These are phyloP conservation scores for Ctenomys sociabilis DNA, from an alignment of 2,113 vertebrate species.

Conservation along the genomic window DNA sequence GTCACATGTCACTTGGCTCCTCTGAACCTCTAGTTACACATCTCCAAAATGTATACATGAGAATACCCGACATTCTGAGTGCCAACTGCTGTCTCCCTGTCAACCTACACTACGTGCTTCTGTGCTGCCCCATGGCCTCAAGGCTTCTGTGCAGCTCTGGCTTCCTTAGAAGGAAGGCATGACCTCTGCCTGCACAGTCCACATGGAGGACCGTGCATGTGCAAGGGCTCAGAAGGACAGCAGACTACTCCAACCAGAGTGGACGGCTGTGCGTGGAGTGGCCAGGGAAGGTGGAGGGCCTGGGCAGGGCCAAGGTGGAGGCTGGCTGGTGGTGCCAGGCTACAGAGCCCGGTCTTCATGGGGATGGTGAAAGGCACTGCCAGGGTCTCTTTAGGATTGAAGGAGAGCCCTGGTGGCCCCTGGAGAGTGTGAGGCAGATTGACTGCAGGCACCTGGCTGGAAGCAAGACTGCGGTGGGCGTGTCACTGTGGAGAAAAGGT, in stretches of 20 bases:
- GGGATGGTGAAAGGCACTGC: neutral
- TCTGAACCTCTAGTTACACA: neutral
- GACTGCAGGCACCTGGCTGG: neutral
- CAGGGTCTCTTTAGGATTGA: neutral
- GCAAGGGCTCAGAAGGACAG: neutral
- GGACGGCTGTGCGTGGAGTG: neutral
- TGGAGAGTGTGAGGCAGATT: neutral
- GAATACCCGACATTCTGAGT: neutral
- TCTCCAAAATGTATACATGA: neutral
- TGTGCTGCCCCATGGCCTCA: fast-evolving
- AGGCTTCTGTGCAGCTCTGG: neutral
- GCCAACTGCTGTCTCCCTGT: neutral
- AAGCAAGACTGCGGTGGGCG: neutral
- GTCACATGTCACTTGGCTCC: neutral
- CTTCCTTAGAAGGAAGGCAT: neutral
- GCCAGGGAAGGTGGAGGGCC: neutral
- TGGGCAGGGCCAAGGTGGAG: neutral
- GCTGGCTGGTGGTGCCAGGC: neutral
- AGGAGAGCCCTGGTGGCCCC: neutral
- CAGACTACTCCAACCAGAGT: too few relatives aligned
- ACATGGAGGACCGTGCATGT: neutral
- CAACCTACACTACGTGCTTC: fast-evolving
- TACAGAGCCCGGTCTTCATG: neutral
- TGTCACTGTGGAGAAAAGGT: neutral
- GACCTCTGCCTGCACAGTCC: neutral